A percentile compares a stretch with the other conserved stretches of the same genome.
Evolutionary conservation across 2,797 vertebrate species (phyloP).

Genomic region (Dallia pectoralis): DNA sequence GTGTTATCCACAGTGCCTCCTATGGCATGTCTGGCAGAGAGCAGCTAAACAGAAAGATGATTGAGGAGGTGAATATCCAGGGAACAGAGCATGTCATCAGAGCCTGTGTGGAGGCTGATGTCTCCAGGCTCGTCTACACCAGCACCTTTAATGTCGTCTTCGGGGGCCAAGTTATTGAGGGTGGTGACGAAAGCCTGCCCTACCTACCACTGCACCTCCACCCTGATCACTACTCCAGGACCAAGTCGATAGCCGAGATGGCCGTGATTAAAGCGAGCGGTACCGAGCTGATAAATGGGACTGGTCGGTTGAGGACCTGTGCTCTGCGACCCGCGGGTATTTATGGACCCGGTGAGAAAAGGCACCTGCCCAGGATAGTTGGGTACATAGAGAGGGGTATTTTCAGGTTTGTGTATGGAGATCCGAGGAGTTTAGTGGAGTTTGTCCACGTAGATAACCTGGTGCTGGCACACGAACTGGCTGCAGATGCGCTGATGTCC

Average conservation of each 20-base stretch:
- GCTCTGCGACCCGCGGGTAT: slow-evolving; percentile 91
- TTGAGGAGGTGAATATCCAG: slow-evolving; percentile 85
- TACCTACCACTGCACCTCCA: slow-evolving; percentile 91
- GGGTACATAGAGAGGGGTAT: slow-evolving; percentile 86
- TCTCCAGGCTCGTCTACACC: slow-evolving; percentile 86
- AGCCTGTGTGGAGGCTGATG: slow-evolving; percentile 73
- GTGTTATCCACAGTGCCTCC: slow-evolving; percentile 90
- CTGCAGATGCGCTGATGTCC: slow-evolving; percentile 77
- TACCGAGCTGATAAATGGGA: slow-evolving; percentile 47
- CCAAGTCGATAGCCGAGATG: slow-evolving; percentile 91
- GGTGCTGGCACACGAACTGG: slow-evolving; percentile 84
- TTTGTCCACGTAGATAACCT: slow-evolving; percentile 96
- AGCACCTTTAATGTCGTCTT: slow-evolving; percentile 96
- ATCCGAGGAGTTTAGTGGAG: slow-evolving; percentile 84
- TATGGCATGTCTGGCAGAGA: slow-evolving; percentile 96
- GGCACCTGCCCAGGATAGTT: slow-evolving; percentile 91
- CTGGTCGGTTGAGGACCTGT: slow-evolving; percentile 79
- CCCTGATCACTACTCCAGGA: slow-evolving; percentile 93
- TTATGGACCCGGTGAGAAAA: slow-evolving; percentile 92
- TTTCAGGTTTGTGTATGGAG: slow-evolving; percentile 88
- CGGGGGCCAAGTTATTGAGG: slow-evolving; percentile 88
- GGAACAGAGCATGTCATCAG: slow-evolving; percentile 86
- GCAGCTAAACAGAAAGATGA: slow-evolving; percentile 82
- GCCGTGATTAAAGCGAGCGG: slow-evolving; percentile 84
- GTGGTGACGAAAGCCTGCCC: slow-evolving; percentile 89